Evolutionary conservation across 1,140 invertebrate species (phyloP).

Genomic region (Hylaeus anthracinus): DNA sequence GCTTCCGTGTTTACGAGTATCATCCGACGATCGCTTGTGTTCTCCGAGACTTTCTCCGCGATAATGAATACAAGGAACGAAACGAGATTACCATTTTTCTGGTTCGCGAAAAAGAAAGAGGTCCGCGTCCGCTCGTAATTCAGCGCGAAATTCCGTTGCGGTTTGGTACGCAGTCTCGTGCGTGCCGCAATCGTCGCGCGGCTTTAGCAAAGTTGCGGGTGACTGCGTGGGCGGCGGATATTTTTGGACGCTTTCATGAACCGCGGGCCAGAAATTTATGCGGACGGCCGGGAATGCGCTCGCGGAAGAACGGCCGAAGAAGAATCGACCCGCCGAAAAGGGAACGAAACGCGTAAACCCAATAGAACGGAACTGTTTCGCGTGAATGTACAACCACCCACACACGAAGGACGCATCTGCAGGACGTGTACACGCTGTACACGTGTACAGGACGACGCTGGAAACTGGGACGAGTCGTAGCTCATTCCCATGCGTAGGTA

Average conservation of each 20-base stretch:
- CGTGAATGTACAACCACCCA: constrained; percentile 3
- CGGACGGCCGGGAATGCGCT: constrained; percentile 59
- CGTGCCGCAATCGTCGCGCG: constrained; percentile 43
- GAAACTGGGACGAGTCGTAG: too few relatives aligned
- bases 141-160: constrained; percentile 35
- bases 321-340: constrained; percentile 17
- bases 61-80: not conserved
- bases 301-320: constrained; percentile 42
- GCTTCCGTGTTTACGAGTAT: not conserved
- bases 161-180: constrained; percentile 14
- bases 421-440: not conserved
- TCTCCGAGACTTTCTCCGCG: not conserved
- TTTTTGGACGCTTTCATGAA: constrained; percentile 73
- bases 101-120: too few relatives aligned
- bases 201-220: constrained; percentile 58
- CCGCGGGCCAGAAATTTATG: constrained; percentile 71
- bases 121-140: constrained; percentile 37
- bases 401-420: not conserved
- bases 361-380: constrained; percentile 35
- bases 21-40: not conserved
- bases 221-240: constrained; percentile 66
- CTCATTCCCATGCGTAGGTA: too few relatives aligned
- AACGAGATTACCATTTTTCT: not conserved
- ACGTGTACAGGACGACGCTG: not conserved
- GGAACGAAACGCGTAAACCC: constrained; percentile 29